Evolutionary conservation across 1,140 invertebrate species (phyloP).

Genomic region (Idris sp.): DNA sequence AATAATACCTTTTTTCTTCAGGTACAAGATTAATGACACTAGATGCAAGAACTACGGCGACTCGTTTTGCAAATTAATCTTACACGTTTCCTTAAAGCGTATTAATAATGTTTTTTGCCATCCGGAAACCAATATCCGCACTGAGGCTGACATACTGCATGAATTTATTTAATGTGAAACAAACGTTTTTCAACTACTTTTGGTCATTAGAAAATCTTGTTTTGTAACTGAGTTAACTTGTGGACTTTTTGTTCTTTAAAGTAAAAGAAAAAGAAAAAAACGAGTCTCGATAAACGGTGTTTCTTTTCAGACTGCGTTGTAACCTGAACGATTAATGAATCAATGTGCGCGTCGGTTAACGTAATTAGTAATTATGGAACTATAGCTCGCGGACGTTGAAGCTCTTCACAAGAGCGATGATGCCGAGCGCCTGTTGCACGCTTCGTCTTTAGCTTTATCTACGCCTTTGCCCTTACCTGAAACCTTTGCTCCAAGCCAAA

Average conservation of each 20-base stretch:
- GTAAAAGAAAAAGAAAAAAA: too few species aligned
- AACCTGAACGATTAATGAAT: slow-evolving; percentile 64
- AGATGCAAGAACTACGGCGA: slow-evolving; percentile 69
- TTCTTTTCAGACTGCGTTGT: slow-evolving; percentile 35
- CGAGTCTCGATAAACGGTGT: slow-evolving; percentile 32
- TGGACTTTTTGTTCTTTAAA: too few species aligned
- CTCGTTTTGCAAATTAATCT: slow-evolving; percentile 74
- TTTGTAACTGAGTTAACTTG: too few species aligned
- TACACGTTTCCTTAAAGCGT: slow-evolving; percentile 72
- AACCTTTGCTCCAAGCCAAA: slow-evolving; percentile 53
- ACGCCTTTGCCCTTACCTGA: slow-evolving; percentile 52
- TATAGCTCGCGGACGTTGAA: slow-evolving; percentile 64
- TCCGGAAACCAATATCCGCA: slow-evolving; percentile 56
- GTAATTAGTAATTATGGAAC: slow-evolving; percentile 71
- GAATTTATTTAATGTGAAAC: slow-evolving; percentile 49
- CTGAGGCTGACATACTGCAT: slow-evolving; percentile 37
- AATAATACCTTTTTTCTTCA: slow-evolving; percentile 70
- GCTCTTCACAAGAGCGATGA: slow-evolving; percentile 71
- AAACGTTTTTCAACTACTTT: slow-evolving; percentile 30
- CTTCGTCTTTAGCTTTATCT: slow-evolving; percentile 59
- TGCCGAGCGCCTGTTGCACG: slow-evolving; percentile 71
- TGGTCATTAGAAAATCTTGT: too few species aligned
- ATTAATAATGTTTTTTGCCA: slow-evolving; percentile 70
- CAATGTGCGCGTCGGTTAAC: slow-evolving; percentile 67
- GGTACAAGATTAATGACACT: slow-evolving; percentile 62